Conservation (phyloP, 2,113 vertebrate species). For the Sylvietta virens region DNA sequence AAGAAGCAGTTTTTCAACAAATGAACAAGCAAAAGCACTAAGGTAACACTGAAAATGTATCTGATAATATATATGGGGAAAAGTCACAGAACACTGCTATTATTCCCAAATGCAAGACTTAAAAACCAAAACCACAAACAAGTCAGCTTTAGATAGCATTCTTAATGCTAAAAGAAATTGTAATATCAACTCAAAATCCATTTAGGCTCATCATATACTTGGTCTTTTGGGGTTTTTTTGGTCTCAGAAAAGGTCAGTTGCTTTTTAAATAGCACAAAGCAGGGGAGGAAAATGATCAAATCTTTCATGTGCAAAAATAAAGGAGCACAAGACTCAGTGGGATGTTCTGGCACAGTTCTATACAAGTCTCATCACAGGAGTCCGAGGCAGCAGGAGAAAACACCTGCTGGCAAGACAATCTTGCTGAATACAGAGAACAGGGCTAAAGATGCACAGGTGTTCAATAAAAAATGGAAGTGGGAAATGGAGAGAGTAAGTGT, state of each 20-base stretch:
- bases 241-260: neutral
- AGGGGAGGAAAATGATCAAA: neutral
- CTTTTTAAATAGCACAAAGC: neutral
- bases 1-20: neutral
- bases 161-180: neutral
- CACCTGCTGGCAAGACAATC: neutral
- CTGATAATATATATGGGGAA: neutral
- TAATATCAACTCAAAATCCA: neutral
- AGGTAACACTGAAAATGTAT: neutral
- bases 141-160: neutral
- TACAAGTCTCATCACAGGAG: neutral
- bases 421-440: neutral
- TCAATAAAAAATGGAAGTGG: neutral
- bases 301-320: neutral
- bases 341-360: neutral
- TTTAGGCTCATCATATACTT: neutral
- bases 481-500: neutral
- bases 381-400: neutral
- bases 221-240: neutral
- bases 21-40: neutral
- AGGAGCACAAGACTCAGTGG: neutral
- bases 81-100: neutral
- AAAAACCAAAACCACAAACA: neutral
- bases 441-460: neutral
- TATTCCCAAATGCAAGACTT: neutral